Evolutionary conservation across 2,797 vertebrate genomes (phyloP), one percentile per base, ranked within the genome.

Genomic region (Lepidocolaptes lacrymiger): DNA sequence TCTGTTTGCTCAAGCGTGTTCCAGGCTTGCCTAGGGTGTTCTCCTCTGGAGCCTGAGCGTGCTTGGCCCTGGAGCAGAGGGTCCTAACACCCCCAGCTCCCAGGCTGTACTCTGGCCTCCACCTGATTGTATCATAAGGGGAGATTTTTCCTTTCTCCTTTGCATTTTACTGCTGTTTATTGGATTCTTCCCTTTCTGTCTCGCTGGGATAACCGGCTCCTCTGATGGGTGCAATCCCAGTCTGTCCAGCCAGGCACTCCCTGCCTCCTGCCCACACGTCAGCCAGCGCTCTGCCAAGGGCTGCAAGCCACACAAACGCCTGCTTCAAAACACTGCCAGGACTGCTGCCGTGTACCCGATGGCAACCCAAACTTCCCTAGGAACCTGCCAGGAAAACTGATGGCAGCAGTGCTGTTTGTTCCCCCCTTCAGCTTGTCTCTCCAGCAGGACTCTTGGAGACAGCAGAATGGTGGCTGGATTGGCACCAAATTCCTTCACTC

Each of bases 231-330:
- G 5, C 28, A 24, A 34, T 27, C 72, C 20, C 20, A 9, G 27
- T 36, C 9, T 28, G 30, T 14, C 30, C 75, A 64, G 51, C 20
- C 32, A 52, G 14, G 26, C 21, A 2, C 30, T 89, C 39, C 56
- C 48, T 63, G 56, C 26, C 23, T n/a, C 30, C 30, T 34, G 22
- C 30, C 14, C 0, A 1, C 9, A 6, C 0, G 6, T 37, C 20
- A 17, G 58, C 39, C 34, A 52, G 20, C 16, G 8, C 0, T 0
- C 71, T 34, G 71, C 17, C 59, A 36, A 2, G 12, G 43, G 26
- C 39, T 69, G 39, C 54, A 58, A 85, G 48, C 28, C 44, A 10
- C 27, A 14, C 32, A 22, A 52, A 49, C 0, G 7, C 28, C 46
- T n/a, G 28, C 46, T 61, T 39, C 69, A 44, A 22, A 74, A n/a